Percentiles rank a stretch among this genome's conserved stretches.
Evolutionary conservation across 2,113 vertebrate genomes (phyloP).

Genomic region (Sialia sialis): DNA sequence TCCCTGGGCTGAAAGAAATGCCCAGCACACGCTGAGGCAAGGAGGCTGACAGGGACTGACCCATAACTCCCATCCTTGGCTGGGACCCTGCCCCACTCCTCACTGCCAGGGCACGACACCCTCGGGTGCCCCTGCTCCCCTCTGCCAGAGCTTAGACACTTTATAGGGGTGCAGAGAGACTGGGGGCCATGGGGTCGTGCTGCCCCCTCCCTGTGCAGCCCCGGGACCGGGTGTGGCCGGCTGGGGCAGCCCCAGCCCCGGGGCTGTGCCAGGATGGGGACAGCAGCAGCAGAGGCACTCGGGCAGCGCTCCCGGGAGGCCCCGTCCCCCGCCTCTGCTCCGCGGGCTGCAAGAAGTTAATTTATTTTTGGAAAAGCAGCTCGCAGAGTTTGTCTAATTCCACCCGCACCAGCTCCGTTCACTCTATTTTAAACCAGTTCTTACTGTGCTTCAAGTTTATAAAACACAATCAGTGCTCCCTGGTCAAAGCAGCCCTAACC

Average conservation of each 20-base stretch:
- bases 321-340: not conserved
- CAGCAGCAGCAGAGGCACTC: not conserved
- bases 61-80: rapidly evolving
- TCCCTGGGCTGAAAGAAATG: too few relatives aligned
- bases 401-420: conserved; percentile 55
- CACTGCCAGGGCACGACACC: not conserved
- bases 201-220: not conserved
- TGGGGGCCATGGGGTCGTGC: not conserved
- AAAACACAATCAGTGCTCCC: conserved; percentile 44
- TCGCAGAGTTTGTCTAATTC: conserved; percentile 58
- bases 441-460: conserved; percentile 58
- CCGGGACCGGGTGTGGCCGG: rapidly evolving
- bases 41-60: rapidly evolving
- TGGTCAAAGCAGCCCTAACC: conserved; percentile 11
- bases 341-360: conserved; percentile 65
- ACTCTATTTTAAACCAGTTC: conserved; percentile 61
- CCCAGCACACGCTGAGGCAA: not conserved
- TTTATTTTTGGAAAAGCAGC: conserved; percentile 62
- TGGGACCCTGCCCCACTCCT: not conserved
- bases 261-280: not conserved
- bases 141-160: rapidly evolving
- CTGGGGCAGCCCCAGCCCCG: not conserved
- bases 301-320: not conserved
- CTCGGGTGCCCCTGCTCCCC: not conserved
- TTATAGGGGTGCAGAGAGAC: not conserved